These are phyloP conservation scores for Andrena trimmerana DNA, from an alignment of 2,888 invertebrate genomes.

Conservation along the genomic window DNA sequence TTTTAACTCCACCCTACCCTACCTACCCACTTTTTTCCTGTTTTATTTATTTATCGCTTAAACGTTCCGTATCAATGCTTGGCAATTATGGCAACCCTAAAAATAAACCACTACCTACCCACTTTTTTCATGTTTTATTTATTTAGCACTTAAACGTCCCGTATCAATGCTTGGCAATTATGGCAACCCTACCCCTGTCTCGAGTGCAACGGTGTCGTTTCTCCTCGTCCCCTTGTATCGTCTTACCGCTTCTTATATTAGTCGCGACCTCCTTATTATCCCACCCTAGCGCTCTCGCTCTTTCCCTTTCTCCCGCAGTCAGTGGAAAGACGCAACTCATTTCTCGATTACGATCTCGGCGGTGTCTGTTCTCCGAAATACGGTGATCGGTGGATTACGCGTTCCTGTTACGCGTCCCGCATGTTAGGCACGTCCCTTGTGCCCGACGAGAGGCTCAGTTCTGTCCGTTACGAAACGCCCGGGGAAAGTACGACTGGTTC, in stretches of 20 bases:
- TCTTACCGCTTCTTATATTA: conserved; percentile 55
- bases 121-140: too few relatives aligned
- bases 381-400: conserved; percentile 13
- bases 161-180: too few relatives aligned
- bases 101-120: too few relatives aligned
- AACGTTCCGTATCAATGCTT: too few relatives aligned
- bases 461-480: conserved; percentile 1
- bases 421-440: conserved; percentile 19
- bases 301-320: neutral
- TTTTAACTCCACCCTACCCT: too few relatives aligned
- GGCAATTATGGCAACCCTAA: too few relatives aligned
- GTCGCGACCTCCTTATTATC: conserved; percentile 53
- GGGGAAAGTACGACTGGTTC: neutral
- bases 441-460: neutral
- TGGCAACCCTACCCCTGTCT: neutral
- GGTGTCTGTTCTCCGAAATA: neutral
- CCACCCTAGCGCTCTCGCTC: conserved; percentile 2
- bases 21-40: too few relatives aligned
- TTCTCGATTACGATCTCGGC: neutral
- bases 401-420: conserved; percentile 12
- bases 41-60: too few relatives aligned
- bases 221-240: neutral
- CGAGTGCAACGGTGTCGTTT: conserved; percentile 16
- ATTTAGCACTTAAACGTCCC: too few relatives aligned
- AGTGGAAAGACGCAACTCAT: neutral